These are phyloP conservation scores for Oeneis ivallda DNA, from an alignment of 2,888 invertebrate genomes.

Conservation along the genomic window DNA sequence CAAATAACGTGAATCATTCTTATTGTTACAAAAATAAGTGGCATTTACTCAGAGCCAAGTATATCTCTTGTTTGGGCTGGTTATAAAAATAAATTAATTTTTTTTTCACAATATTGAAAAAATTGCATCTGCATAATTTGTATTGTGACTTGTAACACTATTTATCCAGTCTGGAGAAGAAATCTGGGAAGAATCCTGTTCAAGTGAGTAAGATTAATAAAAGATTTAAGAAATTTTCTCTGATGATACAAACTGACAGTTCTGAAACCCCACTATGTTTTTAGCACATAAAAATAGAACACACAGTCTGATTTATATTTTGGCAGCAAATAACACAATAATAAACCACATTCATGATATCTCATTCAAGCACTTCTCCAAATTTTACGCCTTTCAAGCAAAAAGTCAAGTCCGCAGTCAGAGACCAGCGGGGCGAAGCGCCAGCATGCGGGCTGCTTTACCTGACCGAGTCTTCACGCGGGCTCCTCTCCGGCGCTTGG, in stretches of 20 bases:
- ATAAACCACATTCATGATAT: slow-evolving; percentile 34
- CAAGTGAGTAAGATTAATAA: background rate
- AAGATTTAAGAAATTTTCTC: too few relatives aligned
- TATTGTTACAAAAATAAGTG: slow-evolving; percentile 15
- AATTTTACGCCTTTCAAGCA: slow-evolving; percentile 55
- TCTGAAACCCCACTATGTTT: background rate
- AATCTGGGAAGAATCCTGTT: slow-evolving; percentile 15
- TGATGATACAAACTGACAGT: background rate
- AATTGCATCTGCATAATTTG: too few relatives aligned
- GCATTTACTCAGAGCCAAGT: background rate
- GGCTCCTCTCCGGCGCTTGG: slow-evolving; percentile 65
- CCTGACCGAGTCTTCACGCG: slow-evolving; percentile 70
- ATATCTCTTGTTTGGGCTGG: background rate
- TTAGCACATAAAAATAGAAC: background rate
- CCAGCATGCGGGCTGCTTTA: slow-evolving; percentile 63
- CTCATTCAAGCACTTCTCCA: slow-evolving; percentile 50
- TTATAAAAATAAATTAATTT: background rate
- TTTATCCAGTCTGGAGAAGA: slow-evolving; percentile 7
- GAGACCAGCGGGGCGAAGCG: slow-evolving; percentile 51
- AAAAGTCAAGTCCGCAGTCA: slow-evolving; percentile 54
- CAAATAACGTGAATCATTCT: background rate
- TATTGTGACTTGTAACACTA: background rate
- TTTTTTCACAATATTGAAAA: too few relatives aligned
- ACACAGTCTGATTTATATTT: background rate
- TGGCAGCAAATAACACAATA: slow-evolving; percentile 35